Evolutionary conservation across 35 echinoderm and acorn worm species (phyloP), one percentile per base, ranked within the genome.

Genomic region (Ophioderma brevispina): DNA sequence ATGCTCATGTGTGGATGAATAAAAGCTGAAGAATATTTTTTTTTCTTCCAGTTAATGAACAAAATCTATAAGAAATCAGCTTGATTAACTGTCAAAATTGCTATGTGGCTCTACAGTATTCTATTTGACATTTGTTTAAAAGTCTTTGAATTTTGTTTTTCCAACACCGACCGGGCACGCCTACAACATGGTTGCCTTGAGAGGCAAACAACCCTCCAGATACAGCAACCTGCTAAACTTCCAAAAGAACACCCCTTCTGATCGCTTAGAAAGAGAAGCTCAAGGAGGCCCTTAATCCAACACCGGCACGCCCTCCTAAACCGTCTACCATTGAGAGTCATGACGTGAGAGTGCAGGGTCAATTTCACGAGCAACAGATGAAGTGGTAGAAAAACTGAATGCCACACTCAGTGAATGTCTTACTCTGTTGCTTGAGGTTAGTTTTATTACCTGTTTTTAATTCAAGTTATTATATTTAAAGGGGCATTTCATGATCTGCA

Each of bases 221-320:
- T 91, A 78, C 76, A 75, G 76, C 52, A 40, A 91, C 50, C 76
- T 91, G 30, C 82, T 91, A 11, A 83, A 76, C 81, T 91, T 85
- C 40, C 15, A 70, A 70, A 76, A 85, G 49, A 82, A 49, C 28
- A 85, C 90, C 13, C 82, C 77, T 14, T 32, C 82, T 33, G 63
- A 84, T 46, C 80, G 37, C 31, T 39, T 34, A 33, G 32, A 63
- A 42, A 25, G 63, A 78, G 43, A 19, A 1, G 15, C 52, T 17
- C 32, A 52, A 3, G n/a, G n/a, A n/a, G 25, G 32, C 25, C 39
- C 49, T 23, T 38, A 91, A 28, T 23, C 52, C 81, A 42, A 85
- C 63, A 33, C 59, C 75, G 49, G 59, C 78, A 18, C 36, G 39
- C n/a, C 64, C 64, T 21, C 39, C 75, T 31, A 18, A n/a, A 36